Evolutionary conservation across 1,140 invertebrate genomes (phyloP).

Genomic region (Trichonephila inaurata): DNA sequence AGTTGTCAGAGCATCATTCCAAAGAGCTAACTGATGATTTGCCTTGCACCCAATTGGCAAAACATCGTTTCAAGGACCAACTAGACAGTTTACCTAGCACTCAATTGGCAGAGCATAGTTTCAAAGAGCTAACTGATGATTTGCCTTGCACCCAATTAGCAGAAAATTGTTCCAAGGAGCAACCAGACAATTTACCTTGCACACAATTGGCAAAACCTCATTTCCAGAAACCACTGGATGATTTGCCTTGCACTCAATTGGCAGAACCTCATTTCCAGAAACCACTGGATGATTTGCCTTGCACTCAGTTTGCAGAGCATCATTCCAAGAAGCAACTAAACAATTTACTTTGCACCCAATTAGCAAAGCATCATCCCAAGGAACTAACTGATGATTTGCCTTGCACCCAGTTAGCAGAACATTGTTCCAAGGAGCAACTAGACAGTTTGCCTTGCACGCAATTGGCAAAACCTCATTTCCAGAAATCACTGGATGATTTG

Average conservation of each 20-base stretch:
- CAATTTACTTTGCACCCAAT: background rate
- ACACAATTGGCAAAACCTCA: background rate
- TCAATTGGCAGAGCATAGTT: background rate
- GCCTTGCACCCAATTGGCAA: background rate
- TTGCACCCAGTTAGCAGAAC: background rate
- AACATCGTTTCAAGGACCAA: background rate
- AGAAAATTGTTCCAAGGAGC: background rate
- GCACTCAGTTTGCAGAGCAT: background rate
- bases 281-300: constrained; percentile 32
- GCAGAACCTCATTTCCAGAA: background rate
- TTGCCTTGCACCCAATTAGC: background rate
- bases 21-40: background rate
- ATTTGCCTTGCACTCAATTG: background rate
- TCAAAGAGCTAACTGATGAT: background rate
- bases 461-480: background rate
- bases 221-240: rapidly evolving
- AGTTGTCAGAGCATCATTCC: background rate
- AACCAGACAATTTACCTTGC: background rate
- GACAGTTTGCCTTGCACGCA: background rate
- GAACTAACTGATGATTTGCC: background rate
- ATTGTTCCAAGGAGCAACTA: background rate
- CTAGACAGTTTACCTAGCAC: background rate
- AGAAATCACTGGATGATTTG: background rate
- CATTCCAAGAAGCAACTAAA: background rate
- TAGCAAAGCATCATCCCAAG: background rate